Percentiles rank a stretch among this genome's conserved stretches.
These are phyloP conservation scores for Anoura caudifer DNA, from an alignment of 2,113 vertebrate species.

Conservation along the genomic window DNA sequence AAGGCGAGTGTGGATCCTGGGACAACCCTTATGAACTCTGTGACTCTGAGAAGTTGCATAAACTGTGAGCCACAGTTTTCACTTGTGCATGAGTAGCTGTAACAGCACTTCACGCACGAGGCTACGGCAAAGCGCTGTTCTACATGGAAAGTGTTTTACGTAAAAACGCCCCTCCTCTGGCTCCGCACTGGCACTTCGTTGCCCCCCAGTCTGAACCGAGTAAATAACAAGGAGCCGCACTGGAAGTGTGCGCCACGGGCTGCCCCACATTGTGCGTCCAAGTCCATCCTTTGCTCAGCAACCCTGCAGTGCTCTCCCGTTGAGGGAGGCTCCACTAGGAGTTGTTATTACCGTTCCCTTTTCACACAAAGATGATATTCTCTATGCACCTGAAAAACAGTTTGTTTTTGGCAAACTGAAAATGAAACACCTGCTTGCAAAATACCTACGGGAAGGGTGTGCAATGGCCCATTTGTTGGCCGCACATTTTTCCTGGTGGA, in stretches of 20 bases:
- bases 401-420: conserved; percentile 61
- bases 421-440: conserved; percentile 66
- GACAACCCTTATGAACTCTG: neutral
- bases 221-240: neutral
- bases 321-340: neutral
- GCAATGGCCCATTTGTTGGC: neutral
- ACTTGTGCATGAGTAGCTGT: neutral
- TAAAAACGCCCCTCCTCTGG: neutral
- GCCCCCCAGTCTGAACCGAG: neutral
- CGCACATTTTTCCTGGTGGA: conserved; percentile 18
- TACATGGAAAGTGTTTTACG: neutral
- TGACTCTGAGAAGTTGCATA: neutral
- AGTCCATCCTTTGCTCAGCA: neutral
- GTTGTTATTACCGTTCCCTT: neutral
- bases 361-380: conserved; percentile 33
- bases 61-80: neutral
- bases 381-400: conserved; percentile 51
- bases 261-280: neutral
- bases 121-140: neutral
- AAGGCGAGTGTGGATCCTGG: neutral
- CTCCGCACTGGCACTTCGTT: neutral
- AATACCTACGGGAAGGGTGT: conserved; percentile 6
- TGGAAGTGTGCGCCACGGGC: neutral
- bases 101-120: neutral
- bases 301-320: neutral